Conservation (phyloP, 2,113 vertebrate species). For the Enhydra lutris region DNA sequence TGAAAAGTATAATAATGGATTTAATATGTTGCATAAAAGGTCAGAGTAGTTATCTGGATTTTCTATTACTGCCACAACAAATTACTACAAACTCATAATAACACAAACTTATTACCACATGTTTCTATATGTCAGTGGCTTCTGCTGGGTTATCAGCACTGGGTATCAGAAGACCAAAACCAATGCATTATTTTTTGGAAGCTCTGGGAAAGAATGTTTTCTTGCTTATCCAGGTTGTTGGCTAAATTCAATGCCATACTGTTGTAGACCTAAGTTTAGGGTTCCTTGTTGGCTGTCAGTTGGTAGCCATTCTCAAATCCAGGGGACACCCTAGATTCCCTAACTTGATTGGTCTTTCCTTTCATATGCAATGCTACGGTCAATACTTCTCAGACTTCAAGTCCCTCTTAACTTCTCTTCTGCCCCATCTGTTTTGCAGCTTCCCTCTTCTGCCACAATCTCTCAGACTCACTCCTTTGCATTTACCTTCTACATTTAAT, state of each 20-base stretch:
- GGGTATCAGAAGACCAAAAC: not conserved
- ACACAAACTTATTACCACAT: not conserved
- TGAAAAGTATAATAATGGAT: not conserved
- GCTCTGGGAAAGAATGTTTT: not conserved
- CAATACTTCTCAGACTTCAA: not conserved
- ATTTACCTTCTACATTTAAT: not conserved
- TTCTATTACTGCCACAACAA: not conserved
- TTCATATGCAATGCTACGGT: not conserved
- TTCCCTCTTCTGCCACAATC: not conserved
- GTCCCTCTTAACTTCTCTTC: not conserved
- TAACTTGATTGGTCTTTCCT: not conserved
- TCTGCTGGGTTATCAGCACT: not conserved
- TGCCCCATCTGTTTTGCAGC: not conserved
- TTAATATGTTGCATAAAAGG: not conserved
- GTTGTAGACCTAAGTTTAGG: accelerated
- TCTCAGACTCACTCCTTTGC: not conserved
- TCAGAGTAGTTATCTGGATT: not conserved
- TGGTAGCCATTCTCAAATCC: not conserved
- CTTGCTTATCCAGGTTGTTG: not conserved
- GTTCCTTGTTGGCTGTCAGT: not conserved
- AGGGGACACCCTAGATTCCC: not conserved
- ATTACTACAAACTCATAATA: not conserved
- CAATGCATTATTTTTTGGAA: not conserved
- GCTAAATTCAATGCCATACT: not conserved
- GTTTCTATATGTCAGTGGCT: no score